phyloP scores from a whole-genome alignment of 2,888 invertebrate genomes.

The Hirtodrosophila alboralis region DNA sequence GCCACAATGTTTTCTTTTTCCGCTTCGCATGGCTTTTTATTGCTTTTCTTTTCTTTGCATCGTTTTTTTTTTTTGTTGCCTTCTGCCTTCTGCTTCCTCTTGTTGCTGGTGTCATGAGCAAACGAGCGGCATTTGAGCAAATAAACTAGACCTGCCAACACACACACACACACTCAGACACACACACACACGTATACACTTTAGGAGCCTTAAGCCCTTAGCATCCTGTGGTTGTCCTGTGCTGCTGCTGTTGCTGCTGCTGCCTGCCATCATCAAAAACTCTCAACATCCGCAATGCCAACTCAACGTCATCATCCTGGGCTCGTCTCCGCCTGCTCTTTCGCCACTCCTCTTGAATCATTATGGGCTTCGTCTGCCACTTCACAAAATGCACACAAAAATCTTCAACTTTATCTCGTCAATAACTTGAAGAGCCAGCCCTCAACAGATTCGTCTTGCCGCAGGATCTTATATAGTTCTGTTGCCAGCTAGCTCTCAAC shows the following conservation, averaged over 20 bases:
- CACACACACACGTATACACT: slow-evolving; percentile 4
- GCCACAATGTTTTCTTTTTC: slow-evolving; percentile 78
- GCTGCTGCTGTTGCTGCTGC: no score
- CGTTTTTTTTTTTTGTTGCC: slow-evolving; percentile 16
- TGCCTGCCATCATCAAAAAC: no score
- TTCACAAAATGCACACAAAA: slow-evolving; percentile 78
- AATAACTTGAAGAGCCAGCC: slow-evolving; percentile 70
- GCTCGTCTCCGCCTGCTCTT: slow-evolving; percentile 12
- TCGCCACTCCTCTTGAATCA: slow-evolving; percentile 55
- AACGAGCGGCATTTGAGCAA: slow-evolving; percentile 75
- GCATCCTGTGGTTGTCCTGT: slow-evolving; percentile 53
- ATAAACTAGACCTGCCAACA: slow-evolving; percentile 69
- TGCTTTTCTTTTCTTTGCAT: slow-evolving; percentile 55
- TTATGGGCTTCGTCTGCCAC: slow-evolving; percentile 71
- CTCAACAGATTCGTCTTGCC: slow-evolving; percentile 25
- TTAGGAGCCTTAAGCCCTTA: slow-evolving; percentile 38
- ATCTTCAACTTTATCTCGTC: slow-evolving; percentile 80
- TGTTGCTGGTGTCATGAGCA: slow-evolving; percentile 75
- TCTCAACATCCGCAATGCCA: slow-evolving; percentile 36
- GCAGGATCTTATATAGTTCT: slow-evolving; percentile 1
- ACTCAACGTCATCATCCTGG: slow-evolving; percentile 49
- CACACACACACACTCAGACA: slow-evolving; percentile 20
- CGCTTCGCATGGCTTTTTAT: slow-evolving; percentile 71
- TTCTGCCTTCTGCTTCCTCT: no score
- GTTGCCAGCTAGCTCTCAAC: slow-evolving; percentile 11